Percentiles rank a stretch among this genome's conserved stretches.
These are phyloP conservation scores for Nyctibius grandis DNA, from an alignment of 2,797 vertebrate genomes.

Conservation along the genomic window DNA sequence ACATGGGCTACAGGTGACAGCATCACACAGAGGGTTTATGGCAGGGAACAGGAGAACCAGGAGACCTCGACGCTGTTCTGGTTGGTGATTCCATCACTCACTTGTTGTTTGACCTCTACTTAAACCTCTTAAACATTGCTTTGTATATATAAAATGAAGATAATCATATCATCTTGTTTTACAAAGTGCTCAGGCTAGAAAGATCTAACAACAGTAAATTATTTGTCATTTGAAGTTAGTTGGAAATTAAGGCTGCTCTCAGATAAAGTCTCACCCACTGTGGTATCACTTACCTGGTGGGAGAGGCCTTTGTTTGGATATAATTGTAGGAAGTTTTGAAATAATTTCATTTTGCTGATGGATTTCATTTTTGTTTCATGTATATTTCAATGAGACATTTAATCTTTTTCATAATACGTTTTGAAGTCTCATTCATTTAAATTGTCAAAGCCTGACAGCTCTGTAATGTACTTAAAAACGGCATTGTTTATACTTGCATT, in stretches of 20 bases:
- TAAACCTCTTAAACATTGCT: conserved; percentile 52
- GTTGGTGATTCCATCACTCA: neutral
- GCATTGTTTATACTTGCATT: neutral
- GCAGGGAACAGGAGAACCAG: neutral
- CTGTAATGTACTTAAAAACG: neutral
- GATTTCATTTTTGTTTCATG: neutral
- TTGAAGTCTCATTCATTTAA: conserved; percentile 20
- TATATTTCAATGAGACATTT: neutral
- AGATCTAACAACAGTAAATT: neutral
- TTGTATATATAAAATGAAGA: neutral
- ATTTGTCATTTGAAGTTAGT: neutral
- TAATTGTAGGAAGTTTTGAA: neutral
- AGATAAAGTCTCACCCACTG: neutral
- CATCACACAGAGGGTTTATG: neutral
- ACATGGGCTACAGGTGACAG: neutral
- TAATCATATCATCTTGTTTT: neutral
- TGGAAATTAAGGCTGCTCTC: neutral
- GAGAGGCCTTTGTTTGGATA: neutral
- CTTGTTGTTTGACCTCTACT: neutral
- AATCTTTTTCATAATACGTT: neutral
- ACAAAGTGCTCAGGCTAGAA: neutral
- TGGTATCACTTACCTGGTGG: neutral
- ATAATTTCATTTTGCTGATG: neutral
- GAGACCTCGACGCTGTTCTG: neutral
- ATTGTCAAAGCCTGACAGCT: neutral